Evolutionary conservation across 2,113 vertebrate species (phyloP).

Genomic region (Pelecanoides urinatrix): DNA sequence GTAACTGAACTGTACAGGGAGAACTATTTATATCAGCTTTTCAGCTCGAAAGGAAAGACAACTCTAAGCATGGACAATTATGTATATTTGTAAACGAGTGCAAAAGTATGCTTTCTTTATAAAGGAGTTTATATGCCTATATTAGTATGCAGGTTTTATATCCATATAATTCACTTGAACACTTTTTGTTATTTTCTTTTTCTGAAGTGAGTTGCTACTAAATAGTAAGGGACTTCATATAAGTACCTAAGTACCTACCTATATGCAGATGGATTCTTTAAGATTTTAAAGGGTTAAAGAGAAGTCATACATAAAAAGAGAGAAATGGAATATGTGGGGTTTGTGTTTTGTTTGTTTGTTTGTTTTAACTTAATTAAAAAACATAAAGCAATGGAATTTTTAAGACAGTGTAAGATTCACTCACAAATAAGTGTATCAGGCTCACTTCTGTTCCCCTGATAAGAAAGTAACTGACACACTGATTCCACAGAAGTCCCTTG

Average conservation of each 20-base stretch:
- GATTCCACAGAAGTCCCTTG: neutral
- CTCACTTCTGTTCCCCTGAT: neutral
- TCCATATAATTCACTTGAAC: neutral
- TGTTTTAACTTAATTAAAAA: neutral
- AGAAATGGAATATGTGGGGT: neutral
- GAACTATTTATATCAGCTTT: constrained; percentile 14
- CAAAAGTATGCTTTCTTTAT: neutral
- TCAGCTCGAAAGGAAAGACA: neutral
- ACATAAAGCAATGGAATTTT: neutral
- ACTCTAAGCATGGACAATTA: neutral
- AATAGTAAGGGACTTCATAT: neutral
- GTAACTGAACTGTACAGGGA: neutral
- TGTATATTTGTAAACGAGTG: neutral
- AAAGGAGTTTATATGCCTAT: neutral
- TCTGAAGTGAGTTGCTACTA: neutral
- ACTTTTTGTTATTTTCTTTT: neutral
- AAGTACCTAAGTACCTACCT: neutral
- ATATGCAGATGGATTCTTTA: neutral
- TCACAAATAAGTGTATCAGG: neutral
- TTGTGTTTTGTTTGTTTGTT: neutral
- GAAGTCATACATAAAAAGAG: neutral
- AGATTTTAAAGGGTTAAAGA: neutral
- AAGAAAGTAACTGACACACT: neutral
- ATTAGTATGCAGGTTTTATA: neutral
- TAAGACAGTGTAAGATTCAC: neutral